Percentiles rank a stretch among this genome's conserved stretches.
These are phyloP conservation scores for Vimba vimba DNA, from an alignment of 2,113 vertebrate species.

Conservation along the genomic window DNA sequence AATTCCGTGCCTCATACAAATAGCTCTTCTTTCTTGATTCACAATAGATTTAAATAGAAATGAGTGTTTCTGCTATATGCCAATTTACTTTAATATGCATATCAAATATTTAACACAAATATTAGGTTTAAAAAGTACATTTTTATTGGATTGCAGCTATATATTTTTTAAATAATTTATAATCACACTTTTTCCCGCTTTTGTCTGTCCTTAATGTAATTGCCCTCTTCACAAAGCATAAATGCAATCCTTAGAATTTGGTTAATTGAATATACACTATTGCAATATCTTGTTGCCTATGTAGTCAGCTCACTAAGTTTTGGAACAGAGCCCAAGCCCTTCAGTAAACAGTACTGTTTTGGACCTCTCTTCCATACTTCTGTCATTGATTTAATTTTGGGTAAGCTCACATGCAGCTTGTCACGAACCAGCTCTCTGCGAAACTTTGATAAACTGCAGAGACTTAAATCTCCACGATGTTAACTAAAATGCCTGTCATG, in stretches of 20 bases:
- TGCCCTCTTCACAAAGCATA: background rate
- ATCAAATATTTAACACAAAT: too few relatives aligned
- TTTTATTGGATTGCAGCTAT: too few relatives aligned
- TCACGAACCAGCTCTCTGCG: slow-evolving; percentile 62
- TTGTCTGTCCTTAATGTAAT: background rate
- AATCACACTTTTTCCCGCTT: background rate
- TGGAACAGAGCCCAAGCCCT: background rate
- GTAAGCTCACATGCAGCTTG: slow-evolving; percentile 54
- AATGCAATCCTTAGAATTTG: background rate
- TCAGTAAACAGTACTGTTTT: background rate
- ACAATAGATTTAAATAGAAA: background rate
- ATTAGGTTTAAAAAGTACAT: too few relatives aligned
- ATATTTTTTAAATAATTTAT: too few relatives aligned
- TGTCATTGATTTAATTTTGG: slow-evolving; percentile 43
- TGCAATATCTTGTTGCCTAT: background rate
- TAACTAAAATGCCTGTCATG: slow-evolving; percentile 64
- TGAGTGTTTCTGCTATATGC: too few relatives aligned
- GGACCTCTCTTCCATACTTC: slow-evolving; percentile 46
- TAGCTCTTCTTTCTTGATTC: background rate
- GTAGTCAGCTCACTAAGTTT: background rate
- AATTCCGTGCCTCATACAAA: too few relatives aligned
- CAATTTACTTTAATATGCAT: too few relatives aligned
- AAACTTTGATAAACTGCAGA: slow-evolving; percentile 65
- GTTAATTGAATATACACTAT: background rate
- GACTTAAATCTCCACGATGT: slow-evolving; percentile 59